Evolutionary conservation across 2,113 vertebrate species (phyloP).

Genomic region (Gulo gulo): DNA sequence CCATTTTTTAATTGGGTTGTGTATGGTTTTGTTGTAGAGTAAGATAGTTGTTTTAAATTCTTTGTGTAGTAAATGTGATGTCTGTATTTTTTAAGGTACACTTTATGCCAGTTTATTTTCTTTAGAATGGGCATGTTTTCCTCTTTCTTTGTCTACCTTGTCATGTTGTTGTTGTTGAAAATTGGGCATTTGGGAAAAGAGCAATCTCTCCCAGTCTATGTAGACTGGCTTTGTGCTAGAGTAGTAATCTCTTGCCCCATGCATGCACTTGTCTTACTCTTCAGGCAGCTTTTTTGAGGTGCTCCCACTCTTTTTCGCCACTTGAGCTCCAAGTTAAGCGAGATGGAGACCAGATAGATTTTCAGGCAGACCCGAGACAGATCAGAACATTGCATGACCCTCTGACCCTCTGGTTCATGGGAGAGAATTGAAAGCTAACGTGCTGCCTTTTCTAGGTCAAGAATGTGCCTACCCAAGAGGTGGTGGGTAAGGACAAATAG

Average conservation of each 20-base stretch:
- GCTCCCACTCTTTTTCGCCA: neutral
- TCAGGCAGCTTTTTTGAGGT: neutral
- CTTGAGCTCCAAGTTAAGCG: neutral
- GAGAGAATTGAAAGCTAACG: neutral
- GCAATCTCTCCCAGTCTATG: neutral
- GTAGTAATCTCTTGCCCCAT: neutral
- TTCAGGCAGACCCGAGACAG: neutral
- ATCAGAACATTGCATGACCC: neutral
- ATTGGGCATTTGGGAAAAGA: neutral
- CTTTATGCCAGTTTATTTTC: neutral
- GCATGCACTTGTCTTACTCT: neutral
- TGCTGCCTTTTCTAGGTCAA: neutral
- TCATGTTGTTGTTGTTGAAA: neutral
- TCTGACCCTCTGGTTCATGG: neutral
- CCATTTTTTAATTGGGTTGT: neutral
- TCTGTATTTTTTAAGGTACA: neutral
- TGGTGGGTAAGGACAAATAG: neutral
- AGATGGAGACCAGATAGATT: neutral
- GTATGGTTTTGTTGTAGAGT: neutral
- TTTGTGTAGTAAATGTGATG: neutral
- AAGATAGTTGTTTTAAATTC: neutral
- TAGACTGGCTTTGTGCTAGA: neutral
- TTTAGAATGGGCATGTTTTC: neutral
- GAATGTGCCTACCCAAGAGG: neutral
- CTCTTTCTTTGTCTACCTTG: neutral